Percentiles rank a stretch among this genome's conserved stretches.
These are phyloP conservation scores for Selene dorsalis DNA, from an alignment of 2,797 vertebrate species.

Conservation along the genomic window DNA sequence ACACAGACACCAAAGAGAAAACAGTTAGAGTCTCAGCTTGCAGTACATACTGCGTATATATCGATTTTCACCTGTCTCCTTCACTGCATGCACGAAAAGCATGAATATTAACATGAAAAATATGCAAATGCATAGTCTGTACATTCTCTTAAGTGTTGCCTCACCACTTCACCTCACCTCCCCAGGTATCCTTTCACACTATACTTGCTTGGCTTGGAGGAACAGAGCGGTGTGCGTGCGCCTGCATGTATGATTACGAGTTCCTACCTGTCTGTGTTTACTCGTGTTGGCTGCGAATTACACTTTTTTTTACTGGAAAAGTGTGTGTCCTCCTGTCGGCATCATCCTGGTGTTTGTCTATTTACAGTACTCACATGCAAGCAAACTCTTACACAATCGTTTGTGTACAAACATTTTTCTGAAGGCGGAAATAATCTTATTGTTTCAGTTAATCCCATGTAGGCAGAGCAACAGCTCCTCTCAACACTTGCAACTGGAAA, in stretches of 20 bases:
- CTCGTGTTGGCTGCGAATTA: constrained; percentile 10
- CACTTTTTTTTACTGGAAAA: constrained; percentile 25
- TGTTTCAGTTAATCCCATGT: constrained; percentile 63
- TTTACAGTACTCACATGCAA: constrained; percentile 25
- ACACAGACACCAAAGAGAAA: constrained; percentile 2
- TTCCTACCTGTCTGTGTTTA: constrained; percentile 22
- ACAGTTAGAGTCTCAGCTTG: background rate
- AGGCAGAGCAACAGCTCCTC: constrained; percentile 42
- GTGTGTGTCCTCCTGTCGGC: constrained; percentile 30
- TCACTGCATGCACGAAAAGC: background rate
- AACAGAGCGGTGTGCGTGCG: background rate
- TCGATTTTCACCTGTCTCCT: background rate
- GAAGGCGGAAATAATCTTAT: constrained; percentile 51
- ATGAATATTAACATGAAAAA: constrained; percentile 9
- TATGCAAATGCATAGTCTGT: background rate
- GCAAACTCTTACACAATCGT: constrained; percentile 37
- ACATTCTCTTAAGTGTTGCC: constrained; percentile 7
- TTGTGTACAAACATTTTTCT: constrained; percentile 34
- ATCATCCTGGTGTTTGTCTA: constrained; percentile 25
- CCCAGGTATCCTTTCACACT: constrained; percentile 9
- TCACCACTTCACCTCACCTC: constrained; percentile 25
- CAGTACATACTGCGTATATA: background rate
- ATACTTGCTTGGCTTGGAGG: background rate
- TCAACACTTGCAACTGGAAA: constrained; percentile 2
- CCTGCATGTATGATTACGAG: background rate